Evolutionary conservation across 2,113 vertebrate genomes (phyloP).

Genomic region (Scophthalmus maximus): DNA sequence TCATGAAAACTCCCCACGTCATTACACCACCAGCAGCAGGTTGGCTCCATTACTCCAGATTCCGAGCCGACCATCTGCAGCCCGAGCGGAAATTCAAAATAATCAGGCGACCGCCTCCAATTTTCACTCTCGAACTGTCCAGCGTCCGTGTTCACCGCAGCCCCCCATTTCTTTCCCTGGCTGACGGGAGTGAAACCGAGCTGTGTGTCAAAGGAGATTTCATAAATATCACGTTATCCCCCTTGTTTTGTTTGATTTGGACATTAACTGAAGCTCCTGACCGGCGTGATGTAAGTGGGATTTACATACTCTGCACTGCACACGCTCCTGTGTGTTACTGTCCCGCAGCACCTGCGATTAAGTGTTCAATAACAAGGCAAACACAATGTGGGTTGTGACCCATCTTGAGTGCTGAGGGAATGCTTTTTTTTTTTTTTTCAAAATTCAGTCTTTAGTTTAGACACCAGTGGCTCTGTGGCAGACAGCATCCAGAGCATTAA

Average conservation of each 20-base stretch:
- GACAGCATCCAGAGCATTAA: constrained; percentile 21
- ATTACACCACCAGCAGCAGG: too few relatives aligned
- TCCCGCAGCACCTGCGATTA: constrained; percentile 19
- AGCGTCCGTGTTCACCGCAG: too few relatives aligned
- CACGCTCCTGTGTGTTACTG: constrained; percentile 1
- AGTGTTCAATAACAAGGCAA: constrained; percentile 20
- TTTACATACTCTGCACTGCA: neutral
- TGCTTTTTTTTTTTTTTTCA: constrained; percentile 6
- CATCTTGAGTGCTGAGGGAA: constrained; percentile 29
- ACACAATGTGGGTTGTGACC: constrained; percentile 31
- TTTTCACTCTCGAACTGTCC: too few relatives aligned
- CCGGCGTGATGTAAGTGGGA: neutral
- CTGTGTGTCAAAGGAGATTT: too few relatives aligned
- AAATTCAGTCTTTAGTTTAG: constrained; percentile 15
- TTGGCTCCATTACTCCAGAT: too few relatives aligned
- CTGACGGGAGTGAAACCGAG: too few relatives aligned
- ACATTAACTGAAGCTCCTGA: neutral
- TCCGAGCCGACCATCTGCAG: too few relatives aligned
- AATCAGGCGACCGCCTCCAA: too few relatives aligned
- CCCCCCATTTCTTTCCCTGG: too few relatives aligned
- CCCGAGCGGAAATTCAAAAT: too few relatives aligned
- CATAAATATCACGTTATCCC: neutral
- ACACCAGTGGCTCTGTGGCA: constrained; percentile 24
- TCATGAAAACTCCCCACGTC: too few relatives aligned
- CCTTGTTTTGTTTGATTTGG: neutral